These are phyloP conservation scores for Heterochromis multidens DNA, from an alignment of 2,113 vertebrate genomes.

Conservation along the genomic window DNA sequence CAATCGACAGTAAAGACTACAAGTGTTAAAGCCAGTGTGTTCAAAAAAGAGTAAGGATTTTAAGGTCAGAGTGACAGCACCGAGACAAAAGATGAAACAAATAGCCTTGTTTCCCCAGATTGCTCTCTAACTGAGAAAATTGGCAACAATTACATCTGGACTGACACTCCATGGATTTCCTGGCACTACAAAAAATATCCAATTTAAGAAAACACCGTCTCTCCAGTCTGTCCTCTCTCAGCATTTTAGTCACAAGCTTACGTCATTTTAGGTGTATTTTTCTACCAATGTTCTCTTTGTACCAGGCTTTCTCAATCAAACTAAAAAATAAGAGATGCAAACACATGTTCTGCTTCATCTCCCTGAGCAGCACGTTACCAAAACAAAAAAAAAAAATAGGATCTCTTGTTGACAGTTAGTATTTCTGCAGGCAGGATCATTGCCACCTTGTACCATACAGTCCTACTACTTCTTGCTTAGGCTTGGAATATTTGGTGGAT, in stretches of 20 bases:
- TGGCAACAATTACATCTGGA: constrained; percentile 39
- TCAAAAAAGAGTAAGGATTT: constrained; percentile 21
- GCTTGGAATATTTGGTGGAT: background rate
- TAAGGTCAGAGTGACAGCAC: constrained; percentile 44
- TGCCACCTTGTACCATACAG: constrained; percentile 11
- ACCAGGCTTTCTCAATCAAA: background rate
- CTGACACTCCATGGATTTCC: constrained; percentile 24
- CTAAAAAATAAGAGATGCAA: background rate
- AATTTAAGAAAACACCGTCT: background rate
- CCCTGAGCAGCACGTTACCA: background rate
- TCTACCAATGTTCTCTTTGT: background rate
- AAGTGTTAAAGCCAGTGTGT: constrained; percentile 13
- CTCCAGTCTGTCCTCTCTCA: background rate
- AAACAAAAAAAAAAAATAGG: background rate
- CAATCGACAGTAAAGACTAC: constrained; percentile 8
- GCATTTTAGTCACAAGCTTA: background rate
- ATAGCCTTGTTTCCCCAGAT: constrained; percentile 25
- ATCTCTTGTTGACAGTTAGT: constrained; percentile 33
- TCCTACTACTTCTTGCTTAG: constrained; percentile 3
- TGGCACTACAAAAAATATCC: background rate
- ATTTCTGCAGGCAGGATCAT: constrained; percentile 17
- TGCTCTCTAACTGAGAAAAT: constrained; percentile 38
- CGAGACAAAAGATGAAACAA: constrained; percentile 29
- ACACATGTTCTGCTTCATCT: background rate
- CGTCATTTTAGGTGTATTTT: constrained; percentile 8